A percentile compares a stretch with the other conserved stretches of the same genome.
phyloP scores from a whole-genome alignment of 2,888 invertebrate species.

The Thecocarcelia acutangulata region DNA sequence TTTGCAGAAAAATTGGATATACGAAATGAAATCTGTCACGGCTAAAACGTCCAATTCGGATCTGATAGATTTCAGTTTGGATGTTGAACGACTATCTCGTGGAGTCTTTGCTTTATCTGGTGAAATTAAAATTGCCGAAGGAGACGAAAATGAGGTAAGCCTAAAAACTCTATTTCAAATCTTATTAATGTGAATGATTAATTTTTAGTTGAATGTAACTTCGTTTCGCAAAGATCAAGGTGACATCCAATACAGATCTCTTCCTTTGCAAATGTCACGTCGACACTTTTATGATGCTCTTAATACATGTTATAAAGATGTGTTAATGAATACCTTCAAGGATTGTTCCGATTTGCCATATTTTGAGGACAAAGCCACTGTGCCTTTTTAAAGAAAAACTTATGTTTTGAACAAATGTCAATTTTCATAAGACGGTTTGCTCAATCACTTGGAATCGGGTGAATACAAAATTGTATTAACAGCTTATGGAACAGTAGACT shows the following conservation, averaged over 20 bases:
- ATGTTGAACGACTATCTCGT: slow-evolving; percentile 35
- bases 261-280: slow-evolving; percentile 58
- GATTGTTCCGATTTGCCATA: slow-evolving; percentile 70
- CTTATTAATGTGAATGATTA: neutral
- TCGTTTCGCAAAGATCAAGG: slow-evolving; percentile 68
- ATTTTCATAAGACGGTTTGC: slow-evolving; percentile 63
- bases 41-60: slow-evolving; percentile 7
- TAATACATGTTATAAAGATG: slow-evolving; percentile 61
- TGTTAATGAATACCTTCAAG: slow-evolving; percentile 56
- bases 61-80: neutral
- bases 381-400: slow-evolving; percentile 55
- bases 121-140: neutral
- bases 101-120: slow-evolving; percentile 44
- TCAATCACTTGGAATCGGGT: slow-evolving; percentile 64
- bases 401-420: slow-evolving; percentile 59
- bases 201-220: slow-evolving; percentile 48
- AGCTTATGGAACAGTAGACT: slow-evolving; percentile 57
- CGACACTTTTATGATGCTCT: slow-evolving; percentile 58
- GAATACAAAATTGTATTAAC: slow-evolving; percentile 60
- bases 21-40: slow-evolving; percentile 35
- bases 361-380: slow-evolving; percentile 40
- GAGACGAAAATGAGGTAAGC: slow-evolving; percentile 28
- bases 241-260: slow-evolving; percentile 57
- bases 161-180: neutral
- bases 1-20: slow-evolving; percentile 44